Base-by-base conservation (phyloP, 2,888 invertebrate species). In the Hanleya hanleyi region DNA sequence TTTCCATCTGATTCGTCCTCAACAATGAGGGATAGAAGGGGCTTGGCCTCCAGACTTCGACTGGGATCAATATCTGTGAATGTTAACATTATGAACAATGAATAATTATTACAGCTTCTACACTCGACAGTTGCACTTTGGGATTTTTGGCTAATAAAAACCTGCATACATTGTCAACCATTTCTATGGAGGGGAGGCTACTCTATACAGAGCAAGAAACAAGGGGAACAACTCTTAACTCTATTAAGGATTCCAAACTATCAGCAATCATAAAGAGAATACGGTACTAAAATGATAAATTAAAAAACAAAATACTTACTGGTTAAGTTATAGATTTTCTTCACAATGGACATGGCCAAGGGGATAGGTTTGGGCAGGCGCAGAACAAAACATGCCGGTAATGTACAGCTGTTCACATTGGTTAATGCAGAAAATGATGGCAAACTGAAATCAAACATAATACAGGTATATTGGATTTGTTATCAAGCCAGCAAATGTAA, bases 341-440 rank as follows among this genome's bases (percentile, higher is more conserved):
- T 92, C 37, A 97, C 93, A 41, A 97, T 92, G 29, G 94, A 94
- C 36, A 94, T 92, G 83, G 97, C 96, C 80, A 98, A 94, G 0
- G 97, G 97, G 81, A 98, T 94, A 0, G 97, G 96, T 86, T 95
- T 94, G 69, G 95, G 95, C 66, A 98, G 92, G 76, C 94, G 94
- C 74, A 96, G 91, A 4, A 95, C 95, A 91, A 97, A 98, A 88
- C 95, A 96, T 0, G 98, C 98, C 0, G 97, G 97, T 84, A 98
- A 92, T 89, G 95, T 94, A 61, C 95, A 95, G 80, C 97, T 97
- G 92, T 98, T 98, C 82, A 94, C 93, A 70, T 94, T 93, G 76
- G 94, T 95, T 62, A 97, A 91, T 29, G 94, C 93, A 0, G 95
- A 94, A 91, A 96, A 97, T 0, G 94, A 93, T 0, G 97, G 97